Conservation (phyloP, 2,888 invertebrate species). For the Acanthosepion lycidas region DNA sequence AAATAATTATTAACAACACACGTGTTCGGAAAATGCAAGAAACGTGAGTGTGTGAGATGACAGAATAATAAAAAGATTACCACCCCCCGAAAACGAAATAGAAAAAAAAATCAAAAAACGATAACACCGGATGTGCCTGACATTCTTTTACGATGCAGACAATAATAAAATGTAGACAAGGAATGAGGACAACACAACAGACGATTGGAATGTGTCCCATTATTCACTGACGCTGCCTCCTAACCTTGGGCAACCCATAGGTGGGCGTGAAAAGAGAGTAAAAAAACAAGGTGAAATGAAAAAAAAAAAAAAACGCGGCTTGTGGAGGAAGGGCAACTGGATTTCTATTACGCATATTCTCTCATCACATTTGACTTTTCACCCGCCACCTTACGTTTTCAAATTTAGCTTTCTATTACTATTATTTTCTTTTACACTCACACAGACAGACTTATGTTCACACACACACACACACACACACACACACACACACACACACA, state of each 20-base stretch:
- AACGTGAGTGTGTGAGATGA: background rate
- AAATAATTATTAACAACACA: no score
- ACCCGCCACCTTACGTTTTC: background rate
- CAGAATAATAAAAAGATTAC: background rate
- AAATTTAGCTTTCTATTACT: background rate
- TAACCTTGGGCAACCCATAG: background rate
- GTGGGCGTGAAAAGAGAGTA: background rate
- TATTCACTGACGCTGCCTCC: background rate
- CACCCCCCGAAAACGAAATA: background rate
- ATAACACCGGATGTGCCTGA: background rate
- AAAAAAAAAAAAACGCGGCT: background rate
- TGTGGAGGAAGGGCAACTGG: background rate
- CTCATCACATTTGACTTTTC: background rate
- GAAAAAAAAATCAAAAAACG: background rate
- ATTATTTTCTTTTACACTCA: background rate
- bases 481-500: no score
- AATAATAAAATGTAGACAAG: constrained; percentile 4
- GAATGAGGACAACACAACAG: constrained; percentile 4
- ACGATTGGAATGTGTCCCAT: background rate
- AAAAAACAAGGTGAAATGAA: background rate
- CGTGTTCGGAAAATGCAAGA: background rate
- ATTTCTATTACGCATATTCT: background rate
- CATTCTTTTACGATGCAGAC: background rate
- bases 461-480: no score
- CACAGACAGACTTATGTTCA: no score